Conservation (phyloP, 2,797 vertebrate genomes). For the Gambusia yucatana region DNA sequence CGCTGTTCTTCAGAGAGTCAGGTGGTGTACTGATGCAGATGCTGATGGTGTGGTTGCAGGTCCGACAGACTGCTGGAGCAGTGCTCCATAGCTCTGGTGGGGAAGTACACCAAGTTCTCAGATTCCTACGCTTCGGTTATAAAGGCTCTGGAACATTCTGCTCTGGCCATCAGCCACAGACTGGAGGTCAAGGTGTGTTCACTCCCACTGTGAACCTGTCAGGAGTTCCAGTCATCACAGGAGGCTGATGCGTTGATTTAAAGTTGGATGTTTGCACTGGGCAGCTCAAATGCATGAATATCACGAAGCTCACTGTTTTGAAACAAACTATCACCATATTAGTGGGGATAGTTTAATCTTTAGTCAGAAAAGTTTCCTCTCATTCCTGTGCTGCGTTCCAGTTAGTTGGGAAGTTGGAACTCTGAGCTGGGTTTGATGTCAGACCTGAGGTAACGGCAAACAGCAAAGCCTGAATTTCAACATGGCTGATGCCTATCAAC, state of each 20-base stretch:
- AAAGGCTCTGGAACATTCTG: constrained; percentile 95
- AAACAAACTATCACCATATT: not conserved
- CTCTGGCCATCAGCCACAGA: constrained; percentile 93
- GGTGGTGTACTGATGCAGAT: not conserved
- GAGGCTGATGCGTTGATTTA: not conserved
- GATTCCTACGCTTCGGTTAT: constrained; percentile 97
- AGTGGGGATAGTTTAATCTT: not conserved
- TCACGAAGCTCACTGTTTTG: not conserved
- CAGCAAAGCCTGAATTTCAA: too few species aligned
- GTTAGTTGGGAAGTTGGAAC: too few species aligned
- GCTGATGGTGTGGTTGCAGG: constrained; percentile 61
- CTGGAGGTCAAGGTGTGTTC: constrained; percentile 90
- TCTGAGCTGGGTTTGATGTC: too few species aligned
- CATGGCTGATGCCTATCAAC: too few species aligned
- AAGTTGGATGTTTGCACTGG: not conserved
- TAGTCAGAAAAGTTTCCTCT: not conserved
- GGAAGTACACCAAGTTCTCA: constrained; percentile 95
- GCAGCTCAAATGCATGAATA: not conserved
- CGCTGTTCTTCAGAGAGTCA: not conserved
- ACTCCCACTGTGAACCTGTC: not conserved
- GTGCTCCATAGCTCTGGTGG: constrained; percentile 92
- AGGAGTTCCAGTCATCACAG: not conserved
- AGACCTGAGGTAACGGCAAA: too few species aligned
- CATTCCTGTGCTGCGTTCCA: not conserved
- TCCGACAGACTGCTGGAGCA: constrained; percentile 91